phyloP scores from a whole-genome alignment of 1,140 invertebrate species.

The Cylas formicarius region DNA sequence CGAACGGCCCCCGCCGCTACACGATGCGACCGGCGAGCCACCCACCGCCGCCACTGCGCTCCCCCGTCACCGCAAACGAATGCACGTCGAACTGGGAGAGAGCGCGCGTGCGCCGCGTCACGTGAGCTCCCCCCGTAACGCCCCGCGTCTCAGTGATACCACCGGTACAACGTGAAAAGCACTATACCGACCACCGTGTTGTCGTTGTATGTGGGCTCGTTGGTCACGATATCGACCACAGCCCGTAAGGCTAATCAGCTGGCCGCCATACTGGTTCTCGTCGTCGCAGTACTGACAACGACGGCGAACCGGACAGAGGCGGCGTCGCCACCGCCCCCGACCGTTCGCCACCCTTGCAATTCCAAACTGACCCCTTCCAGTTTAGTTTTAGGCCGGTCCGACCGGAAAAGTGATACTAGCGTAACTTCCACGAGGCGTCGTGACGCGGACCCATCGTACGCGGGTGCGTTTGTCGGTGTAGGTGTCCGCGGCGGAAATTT shows the following conservation, averaged over 20 bases:
- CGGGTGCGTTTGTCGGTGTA: background rate
- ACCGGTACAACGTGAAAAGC: background rate
- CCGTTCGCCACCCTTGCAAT: constrained; percentile 8
- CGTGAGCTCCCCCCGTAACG: constrained; percentile 1
- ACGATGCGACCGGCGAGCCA: too few relatives aligned
- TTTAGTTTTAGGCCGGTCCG: constrained; percentile 20
- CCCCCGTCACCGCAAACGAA: too few relatives aligned
- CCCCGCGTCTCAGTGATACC: background rate
- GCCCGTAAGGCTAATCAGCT: constrained; percentile 15
- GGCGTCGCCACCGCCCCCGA: constrained; percentile 1
- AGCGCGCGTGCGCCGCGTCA: constrained; percentile 9
- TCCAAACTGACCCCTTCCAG: constrained; percentile 23
- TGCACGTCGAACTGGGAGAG: constrained; percentile 19
- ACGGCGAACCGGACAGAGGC: constrained; percentile 3
- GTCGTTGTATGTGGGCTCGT: constrained; percentile 22
- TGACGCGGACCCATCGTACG: background rate
- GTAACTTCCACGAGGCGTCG: constrained; percentile 3
- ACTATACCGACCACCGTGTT: constrained; percentile 9
- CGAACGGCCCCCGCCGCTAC: too few relatives aligned
- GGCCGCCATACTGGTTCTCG: constrained; percentile 17
- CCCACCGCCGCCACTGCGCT: too few relatives aligned
- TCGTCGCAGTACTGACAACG: constrained; percentile 13
- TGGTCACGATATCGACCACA: constrained; percentile 22
- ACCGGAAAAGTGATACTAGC: constrained; percentile 24
- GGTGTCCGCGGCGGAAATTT: constrained; percentile 1